Evolutionary conservation across 2,888 invertebrate species (phyloP).

Genomic region (Geotrupes spiniger): DNA sequence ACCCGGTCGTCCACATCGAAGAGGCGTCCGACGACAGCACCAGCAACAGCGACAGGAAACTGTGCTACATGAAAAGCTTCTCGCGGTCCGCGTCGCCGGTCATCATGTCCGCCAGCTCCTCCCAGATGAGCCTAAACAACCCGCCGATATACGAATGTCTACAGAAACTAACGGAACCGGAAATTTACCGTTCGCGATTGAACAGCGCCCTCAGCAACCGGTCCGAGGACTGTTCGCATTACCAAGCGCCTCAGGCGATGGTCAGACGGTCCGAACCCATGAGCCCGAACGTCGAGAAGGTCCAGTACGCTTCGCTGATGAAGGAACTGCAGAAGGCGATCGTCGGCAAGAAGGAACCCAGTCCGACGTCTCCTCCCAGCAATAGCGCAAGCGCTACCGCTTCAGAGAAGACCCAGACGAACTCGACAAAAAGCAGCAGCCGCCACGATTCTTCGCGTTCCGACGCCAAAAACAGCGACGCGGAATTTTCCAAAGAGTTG

Average conservation of each 20-base stretch:
- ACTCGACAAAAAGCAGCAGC: conserved; percentile 35
- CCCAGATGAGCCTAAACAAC: conserved; percentile 44
- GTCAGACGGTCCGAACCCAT: conserved; percentile 37
- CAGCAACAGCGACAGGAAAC: conserved; percentile 49
- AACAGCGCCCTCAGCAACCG: conserved; percentile 45
- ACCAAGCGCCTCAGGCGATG: conserved; percentile 42
- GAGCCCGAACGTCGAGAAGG: conserved; percentile 48
- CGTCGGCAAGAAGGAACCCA: conserved; percentile 45
- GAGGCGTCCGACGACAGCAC: conserved; percentile 49
- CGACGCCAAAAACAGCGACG: conserved; percentile 48
- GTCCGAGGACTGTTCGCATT: conserved; percentile 35
- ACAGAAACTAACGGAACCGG: conserved; percentile 50
- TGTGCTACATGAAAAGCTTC: conserved; percentile 54
- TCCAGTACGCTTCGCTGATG: conserved; percentile 53
- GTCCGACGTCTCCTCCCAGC: conserved; percentile 42
- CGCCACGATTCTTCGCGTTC: conserved; percentile 41
- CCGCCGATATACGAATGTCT: conserved; percentile 51
- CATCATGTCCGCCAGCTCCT: conserved; percentile 51
- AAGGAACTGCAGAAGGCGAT: conserved; percentile 52
- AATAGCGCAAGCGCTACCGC: conserved; percentile 40
- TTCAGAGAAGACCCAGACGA: conserved; percentile 42
- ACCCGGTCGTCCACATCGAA: conserved; percentile 51
- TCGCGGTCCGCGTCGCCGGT: conserved; percentile 53
- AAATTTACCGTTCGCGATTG: conserved; percentile 48
- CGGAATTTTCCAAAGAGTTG: conserved; percentile 52